Evolutionary conservation across 2,888 invertebrate species (phyloP), one percentile per base, ranked within the genome.

Genomic region (Napeogenes inachia): DNA sequence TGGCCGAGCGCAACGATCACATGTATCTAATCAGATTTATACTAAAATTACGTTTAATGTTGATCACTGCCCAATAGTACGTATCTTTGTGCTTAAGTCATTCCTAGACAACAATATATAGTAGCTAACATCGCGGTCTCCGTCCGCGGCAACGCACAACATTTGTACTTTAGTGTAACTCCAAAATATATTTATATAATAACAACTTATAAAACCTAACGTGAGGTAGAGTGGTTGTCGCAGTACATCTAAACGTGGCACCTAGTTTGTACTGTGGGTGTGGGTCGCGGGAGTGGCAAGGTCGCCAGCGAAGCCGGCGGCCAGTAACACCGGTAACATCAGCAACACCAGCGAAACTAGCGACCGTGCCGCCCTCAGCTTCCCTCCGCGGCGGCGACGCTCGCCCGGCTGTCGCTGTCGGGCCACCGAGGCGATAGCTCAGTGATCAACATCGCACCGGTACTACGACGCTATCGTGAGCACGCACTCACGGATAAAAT

Each of bases 61-160:
- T 90, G 89, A 90, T 90, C 89, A 90, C 89, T 89, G 89, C 89
- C 89, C 89, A 88, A 85, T 86, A 85, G 89, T 90, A 89, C 89
- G 89, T 89, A 89, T 89, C 81, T 89, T 89, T 89, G 89, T 89
- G 89, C 89, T 87, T 81, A 79, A 84, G 84, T 88, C 88, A 83
- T 84, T 84, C 85, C 84, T 83, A 84, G 84, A 85, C 88, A 88
- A 89, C 88, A 85, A 86, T 81, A 82, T 75, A 78, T 79, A 83
- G 81, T 82, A 78, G 81, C 80, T 79, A 80, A 82, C 80, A 77
- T 73, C 80, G 82, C 84, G 82, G 83, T 73, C 83, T 81, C 85
- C 85, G 84, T 82, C 86, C 85, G 80, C 77, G 73, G 74, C 72
- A 73, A 75, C 81, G 78, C 79, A 75, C 76, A 76, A 78, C 79